These are phyloP conservation scores for Turritopsis rubra DNA, from an alignment of 30 jellyfish, hydroid and myxozoan genomes.

Conservation along the genomic window DNA sequence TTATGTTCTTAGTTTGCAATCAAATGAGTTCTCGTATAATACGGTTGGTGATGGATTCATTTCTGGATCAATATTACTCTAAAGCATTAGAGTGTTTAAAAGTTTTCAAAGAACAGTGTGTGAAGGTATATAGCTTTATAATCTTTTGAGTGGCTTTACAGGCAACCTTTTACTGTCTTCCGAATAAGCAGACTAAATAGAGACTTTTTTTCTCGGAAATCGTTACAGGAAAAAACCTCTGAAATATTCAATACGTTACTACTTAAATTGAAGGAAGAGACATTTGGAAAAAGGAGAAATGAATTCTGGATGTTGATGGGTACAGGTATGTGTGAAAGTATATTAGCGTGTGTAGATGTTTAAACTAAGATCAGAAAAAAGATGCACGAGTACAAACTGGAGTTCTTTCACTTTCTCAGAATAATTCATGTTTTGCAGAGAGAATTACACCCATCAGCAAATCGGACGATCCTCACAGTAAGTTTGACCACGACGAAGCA, in stretches of 20 bases:
- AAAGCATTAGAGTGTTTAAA: constrained; percentile 68
- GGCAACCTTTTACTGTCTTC: too few relatives aligned
- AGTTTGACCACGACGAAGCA: not conserved
- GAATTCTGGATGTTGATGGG: constrained; percentile 70
- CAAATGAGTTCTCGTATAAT: constrained; percentile 47
- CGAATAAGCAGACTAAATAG: not conserved
- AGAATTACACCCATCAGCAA: not conserved
- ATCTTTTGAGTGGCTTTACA: too few relatives aligned
- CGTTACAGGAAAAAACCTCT: constrained; percentile 25
- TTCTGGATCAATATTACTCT: constrained; percentile 58
- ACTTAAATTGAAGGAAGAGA: constrained; percentile 36
- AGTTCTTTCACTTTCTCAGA: not conserved
- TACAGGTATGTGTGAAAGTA: constrained; percentile 36
- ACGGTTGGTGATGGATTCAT: constrained; percentile 67
- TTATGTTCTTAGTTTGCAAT: constrained; percentile 39
- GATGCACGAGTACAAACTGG: not conserved
- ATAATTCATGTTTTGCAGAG: not conserved
- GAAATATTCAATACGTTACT: constrained; percentile 50
- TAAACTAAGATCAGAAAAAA: not conserved
- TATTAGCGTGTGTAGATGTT: too few relatives aligned
- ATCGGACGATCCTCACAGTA: not conserved
- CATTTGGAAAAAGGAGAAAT: constrained; percentile 60
- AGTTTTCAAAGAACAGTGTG: constrained; percentile 39
- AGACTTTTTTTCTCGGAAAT: not conserved
- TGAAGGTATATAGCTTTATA: constrained; percentile 39